Base-by-base conservation (phyloP, 2,113 vertebrate genomes). In the Atractosteus spatula region DNA sequence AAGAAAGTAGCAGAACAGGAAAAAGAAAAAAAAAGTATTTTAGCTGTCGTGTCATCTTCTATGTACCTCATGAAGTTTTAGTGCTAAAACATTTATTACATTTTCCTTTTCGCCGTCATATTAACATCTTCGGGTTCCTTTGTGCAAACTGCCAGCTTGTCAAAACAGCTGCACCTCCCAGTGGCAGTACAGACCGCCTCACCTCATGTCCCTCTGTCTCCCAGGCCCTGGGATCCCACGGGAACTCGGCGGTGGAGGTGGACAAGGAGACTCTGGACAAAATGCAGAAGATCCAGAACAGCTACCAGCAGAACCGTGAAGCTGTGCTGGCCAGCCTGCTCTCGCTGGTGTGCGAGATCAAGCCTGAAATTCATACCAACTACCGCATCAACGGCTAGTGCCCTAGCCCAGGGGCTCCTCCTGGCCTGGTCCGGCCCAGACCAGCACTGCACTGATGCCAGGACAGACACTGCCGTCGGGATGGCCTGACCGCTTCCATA, bases 351-450 rank as follows among this genome's bases (percentile, higher is more conserved):
- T 97, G 94, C 0, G 95, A 98, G 79, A 95, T 98, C 80, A 90
- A 94, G 72, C 97, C 97, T 0, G 94, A 98, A 85, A 95, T 99
- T 81, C 97, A 98, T 0, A 83, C 89, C n/a, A 99, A 99, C 85
- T 98, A 97, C 56, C 93, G 94, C 3, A 89, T 97, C 73, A 93
- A 94, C 0, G 96, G 95, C 17, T 98, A 94, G 82, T 77, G 10
- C 3, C n/a, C 41, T 29, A 29, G 29, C 29, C 29, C 29, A 29
- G 29, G 29, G 29, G 29, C 29, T 47, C 44, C 41, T 41, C 8
- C 55, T 41, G 8, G 43, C 45, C 42, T 3, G 47, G 11, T 41
- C 14, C 75, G 66, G 62, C 66, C 41, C 51, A 14, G 44, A 12
- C 63, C 62, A 64, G 55, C 64, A 13, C 17, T 55, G 59, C 57